phyloP scores from a whole-genome alignment of 2,113 vertebrate species.

The Amphilophus citrinellus region DNA sequence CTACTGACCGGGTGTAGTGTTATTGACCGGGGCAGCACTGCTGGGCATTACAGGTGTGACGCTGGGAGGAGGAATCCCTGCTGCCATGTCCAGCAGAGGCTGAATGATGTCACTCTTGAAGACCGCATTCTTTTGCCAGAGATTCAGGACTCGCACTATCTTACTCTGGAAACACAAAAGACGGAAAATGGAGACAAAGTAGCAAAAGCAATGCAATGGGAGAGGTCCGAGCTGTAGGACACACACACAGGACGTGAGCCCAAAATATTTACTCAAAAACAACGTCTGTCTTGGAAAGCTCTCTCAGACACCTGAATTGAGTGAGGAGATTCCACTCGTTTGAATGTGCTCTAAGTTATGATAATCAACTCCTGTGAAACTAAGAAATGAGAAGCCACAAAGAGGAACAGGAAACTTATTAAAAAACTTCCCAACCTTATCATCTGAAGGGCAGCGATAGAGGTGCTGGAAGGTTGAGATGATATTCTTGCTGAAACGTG shows the following conservation, averaged over 20 bases:
- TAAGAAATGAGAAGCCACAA: not conserved
- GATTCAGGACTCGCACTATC: constrained; percentile 96
- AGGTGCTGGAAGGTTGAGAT: constrained; percentile 97
- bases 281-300: no score
- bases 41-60: constrained; percentile 90
- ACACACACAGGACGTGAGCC: not conserved
- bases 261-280: not conserved
- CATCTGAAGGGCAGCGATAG: constrained; percentile 96
- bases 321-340: not conserved
- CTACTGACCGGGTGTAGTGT: constrained; percentile 92
- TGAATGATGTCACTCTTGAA: constrained; percentile 99
- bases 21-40: constrained; percentile 89
- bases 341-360: not conserved
- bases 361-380: not conserved
- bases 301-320: not conserved
- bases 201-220: not conserved
- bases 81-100: constrained; percentile 97
- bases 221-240: not conserved
- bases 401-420: constrained; percentile 10
- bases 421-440: constrained; percentile 86
- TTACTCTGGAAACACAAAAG: constrained; percentile 87
- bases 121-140: constrained; percentile 99
- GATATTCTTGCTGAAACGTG: constrained; percentile 99
- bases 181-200: not conserved
- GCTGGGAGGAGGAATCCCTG: constrained; percentile 92